Evolutionary conservation across 2,888 invertebrate genomes (phyloP), one percentile per base, ranked within the genome.

Genomic region (Physocephala rufipes): DNA sequence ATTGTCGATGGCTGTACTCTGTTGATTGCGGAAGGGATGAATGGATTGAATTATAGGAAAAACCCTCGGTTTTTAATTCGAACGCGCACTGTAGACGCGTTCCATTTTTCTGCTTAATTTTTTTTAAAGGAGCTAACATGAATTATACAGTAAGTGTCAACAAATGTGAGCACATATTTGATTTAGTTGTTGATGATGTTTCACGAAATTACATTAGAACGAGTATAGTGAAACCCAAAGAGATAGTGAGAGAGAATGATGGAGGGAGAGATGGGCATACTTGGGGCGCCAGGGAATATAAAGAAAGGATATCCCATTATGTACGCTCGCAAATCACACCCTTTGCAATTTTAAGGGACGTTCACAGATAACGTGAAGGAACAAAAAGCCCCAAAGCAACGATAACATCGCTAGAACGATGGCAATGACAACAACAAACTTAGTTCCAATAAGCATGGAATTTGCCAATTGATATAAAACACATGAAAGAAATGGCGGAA

Each of bases 171-270:
- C 66, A 53, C 66, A 51, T 66, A 59, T 61, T 71, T 66, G 26
- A 51, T 71, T 67, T 59, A 62, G 67, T 70, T 58, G 65, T 63
- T 71, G 65, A 51, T 71, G 67, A 67, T 71, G 67, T 61, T 67
- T 71, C 61, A 7, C 24, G n/a, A n/a, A n/a, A n/a, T n/a, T n/a
- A n/a, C n/a, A n/a, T n/a, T n/a, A n/a, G n/a, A n/a, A n/a, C n/a
- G n/a, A n/a, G n/a, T n/a, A n/a, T n/a, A n/a, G n/a, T n/a, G n/a
- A n/a, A n/a, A n/a, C n/a, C n/a, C n/a, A n/a, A n/a, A n/a, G n/a
- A n/a, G n/a, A n/a, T n/a, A n/a, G n/a, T n/a, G 36, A 36, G 36
- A 36, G 36, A 36, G 36, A 9, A 9, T 36, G 9, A 36, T 7
- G 36, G 9, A 36, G 4, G 36, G 9, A 36, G 9, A 36, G 36